A percentile compares a stretch with the other conserved stretches of the same genome.
Conservation (phyloP, 2,113 vertebrate species). For the Grammomys dolichurus region DNA sequence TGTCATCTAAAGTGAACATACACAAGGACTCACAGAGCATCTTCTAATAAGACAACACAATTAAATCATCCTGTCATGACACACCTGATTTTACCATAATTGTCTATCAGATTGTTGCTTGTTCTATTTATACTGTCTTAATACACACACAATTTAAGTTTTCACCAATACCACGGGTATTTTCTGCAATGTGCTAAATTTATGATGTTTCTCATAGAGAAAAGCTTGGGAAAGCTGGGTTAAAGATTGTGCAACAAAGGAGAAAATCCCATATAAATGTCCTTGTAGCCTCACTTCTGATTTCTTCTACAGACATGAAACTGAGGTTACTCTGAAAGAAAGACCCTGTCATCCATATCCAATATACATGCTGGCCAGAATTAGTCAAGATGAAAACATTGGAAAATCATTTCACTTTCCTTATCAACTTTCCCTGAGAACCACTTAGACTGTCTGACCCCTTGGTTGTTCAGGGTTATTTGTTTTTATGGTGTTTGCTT, state of each 20-base stretch:
- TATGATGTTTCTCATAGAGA: not conserved
- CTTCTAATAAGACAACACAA: slow-evolving; percentile 40
- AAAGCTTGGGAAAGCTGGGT: slow-evolving; percentile 42
- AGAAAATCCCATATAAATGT: slow-evolving; percentile 29
- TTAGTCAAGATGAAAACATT: slow-evolving; percentile 19
- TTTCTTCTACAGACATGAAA: not conserved
- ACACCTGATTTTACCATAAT: not conserved
- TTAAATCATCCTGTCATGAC: not conserved
- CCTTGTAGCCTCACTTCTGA: not conserved
- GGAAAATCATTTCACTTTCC: slow-evolving; percentile 42
- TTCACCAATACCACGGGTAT: slow-evolving; percentile 43
- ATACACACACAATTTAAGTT: slow-evolving; percentile 44
- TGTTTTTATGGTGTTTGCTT: not conserved
- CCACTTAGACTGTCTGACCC: not conserved
- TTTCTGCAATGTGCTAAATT: slow-evolving; percentile 49
- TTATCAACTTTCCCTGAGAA: slow-evolving; percentile 38
- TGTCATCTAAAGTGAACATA: not conserved
- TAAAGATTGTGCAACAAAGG: slow-evolving; percentile 38
- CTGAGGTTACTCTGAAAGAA: slow-evolving; percentile 31
- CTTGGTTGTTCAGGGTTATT: not conserved
- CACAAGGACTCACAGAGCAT: not conserved
- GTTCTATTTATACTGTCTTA: slow-evolving; percentile 6
- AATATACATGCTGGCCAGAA: slow-evolving; percentile 29
- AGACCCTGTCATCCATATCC: not conserved
- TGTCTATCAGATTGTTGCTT: not conserved